Conservation (phyloP, 2,113 vertebrate genomes). For the Istiophorus platypterus region DNA sequence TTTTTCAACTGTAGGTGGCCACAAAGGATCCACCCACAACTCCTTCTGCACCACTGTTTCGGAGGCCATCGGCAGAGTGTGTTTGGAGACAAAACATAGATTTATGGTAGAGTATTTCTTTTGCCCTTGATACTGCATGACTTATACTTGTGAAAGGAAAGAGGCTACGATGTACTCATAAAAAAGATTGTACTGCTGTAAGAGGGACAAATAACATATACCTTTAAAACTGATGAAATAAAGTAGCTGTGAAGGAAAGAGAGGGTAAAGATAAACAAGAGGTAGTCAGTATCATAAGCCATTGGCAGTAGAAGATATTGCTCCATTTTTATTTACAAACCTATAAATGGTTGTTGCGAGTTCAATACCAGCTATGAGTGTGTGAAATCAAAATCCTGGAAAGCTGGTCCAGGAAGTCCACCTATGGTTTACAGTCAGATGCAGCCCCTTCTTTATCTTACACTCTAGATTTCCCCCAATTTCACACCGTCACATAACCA, state of each 20-base stretch:
- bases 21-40: not conserved
- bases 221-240: not conserved
- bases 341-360: not conserved
- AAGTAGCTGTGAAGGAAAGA: not conserved
- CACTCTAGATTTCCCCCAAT: too few species aligned
- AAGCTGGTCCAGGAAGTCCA: not conserved
- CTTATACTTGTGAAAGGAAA: slow-evolving; percentile 6
- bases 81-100: slow-evolving; percentile 21
- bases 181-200: not conserved
- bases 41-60: not conserved
- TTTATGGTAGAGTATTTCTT: not conserved
- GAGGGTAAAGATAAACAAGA: not conserved
- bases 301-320: not conserved
- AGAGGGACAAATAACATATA: not conserved
- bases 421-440: not conserved
- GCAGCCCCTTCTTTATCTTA: not conserved
- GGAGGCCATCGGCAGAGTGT: not conserved
- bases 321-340: not conserved
- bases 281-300: not conserved
- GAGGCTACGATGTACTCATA: not conserved
- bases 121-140: not conserved
- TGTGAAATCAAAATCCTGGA: not conserved
- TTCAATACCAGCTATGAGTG: not conserved
- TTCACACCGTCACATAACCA: too few species aligned
- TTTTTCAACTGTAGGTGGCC: not conserved